Evolutionary conservation across 1,140 invertebrate species (phyloP), one percentile per base, ranked within the genome.

Genomic region (Diachasma alloeum): DNA sequence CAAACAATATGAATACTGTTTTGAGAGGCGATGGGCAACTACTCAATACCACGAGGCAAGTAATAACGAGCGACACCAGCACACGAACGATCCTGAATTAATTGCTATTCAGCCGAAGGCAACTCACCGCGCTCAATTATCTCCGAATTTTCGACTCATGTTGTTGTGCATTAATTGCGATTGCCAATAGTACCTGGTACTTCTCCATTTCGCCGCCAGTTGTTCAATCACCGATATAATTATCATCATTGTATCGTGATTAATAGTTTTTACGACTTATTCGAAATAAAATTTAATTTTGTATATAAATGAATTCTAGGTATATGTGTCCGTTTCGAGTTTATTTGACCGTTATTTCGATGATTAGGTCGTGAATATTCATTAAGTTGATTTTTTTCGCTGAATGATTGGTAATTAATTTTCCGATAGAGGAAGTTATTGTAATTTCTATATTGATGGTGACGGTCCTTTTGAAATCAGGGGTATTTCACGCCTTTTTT

Each of bases 81-180:
- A 76, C 67, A 37, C 80, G 80, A 81, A 83, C 80, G 78, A 81
- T 81, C 77, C 77, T 76, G 78, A 83, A 83, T 83, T 80, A 83
- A 81, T 80, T 80, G 79, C 77, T 76, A 37, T 36, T 77, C 78
- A 59, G 79, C 79, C 79, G 78, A 80, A 80, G 79, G 81, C 78
- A 76, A 77, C 68, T 26, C 59, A 26, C 59, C 77, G 77, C 75
- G 78, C 79, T 77, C 78, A 83, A 83, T 83, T 83, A 81, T 81
- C 77, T 71, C 37, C 76, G 70, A 78, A 80, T 80, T 76, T 77
- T 81, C 63, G 78, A 72, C 74, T 78, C 77, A 76, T 81, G 68
- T 75, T 79, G 72, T 63, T 77, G 76, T 59, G 75, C 79, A 78
- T 79, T 81, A 76, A 76, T 76, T 75, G 44, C 74, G 53, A 76